Conservation (phyloP, 1,140 invertebrate species). For the Andricus grossulariae region DNA sequence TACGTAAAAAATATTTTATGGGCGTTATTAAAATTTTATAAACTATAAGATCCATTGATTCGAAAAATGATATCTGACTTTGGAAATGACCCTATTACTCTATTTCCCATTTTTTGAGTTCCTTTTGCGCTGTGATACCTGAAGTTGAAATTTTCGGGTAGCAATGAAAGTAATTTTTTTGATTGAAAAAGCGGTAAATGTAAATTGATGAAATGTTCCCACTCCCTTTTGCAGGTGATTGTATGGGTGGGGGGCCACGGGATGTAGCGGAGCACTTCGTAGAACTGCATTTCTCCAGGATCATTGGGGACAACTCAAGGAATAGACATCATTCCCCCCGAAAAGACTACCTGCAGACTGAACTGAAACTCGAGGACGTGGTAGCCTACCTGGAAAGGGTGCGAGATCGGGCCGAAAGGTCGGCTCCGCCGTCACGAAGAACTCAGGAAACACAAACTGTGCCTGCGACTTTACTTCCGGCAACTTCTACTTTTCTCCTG, state of each 20-base stretch:
- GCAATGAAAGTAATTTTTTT: not conserved
- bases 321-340: slow-evolving; percentile 63
- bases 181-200: not conserved
- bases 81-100: too few species aligned
- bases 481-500: slow-evolving; percentile 64
- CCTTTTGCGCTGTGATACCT: too few species aligned
- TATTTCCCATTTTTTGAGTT: too few species aligned
- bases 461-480: slow-evolving; percentile 67
- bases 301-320: slow-evolving; percentile 79
- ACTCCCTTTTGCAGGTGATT: slow-evolving; percentile 76
- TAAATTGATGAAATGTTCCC: not conserved
- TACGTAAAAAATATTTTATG: too few species aligned
- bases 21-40: too few species aligned
- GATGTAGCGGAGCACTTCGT: slow-evolving; percentile 89
- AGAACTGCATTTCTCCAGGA: slow-evolving; percentile 87
- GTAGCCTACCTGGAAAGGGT: slow-evolving; percentile 68
- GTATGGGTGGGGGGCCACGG: slow-evolving; percentile 85
- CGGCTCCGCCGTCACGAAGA: slow-evolving; percentile 67
- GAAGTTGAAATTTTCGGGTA: too few species aligned
- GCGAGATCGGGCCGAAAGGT: slow-evolving; percentile 66
- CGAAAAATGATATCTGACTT: too few species aligned
- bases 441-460: slow-evolving; percentile 73
- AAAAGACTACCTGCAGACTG: slow-evolving; percentile 66
- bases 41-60: too few species aligned
- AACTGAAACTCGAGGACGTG: slow-evolving; percentile 68